These are phyloP conservation scores for Apogon talboti DNA, from an alignment of 2,797 vertebrate species.

Conservation along the genomic window DNA sequence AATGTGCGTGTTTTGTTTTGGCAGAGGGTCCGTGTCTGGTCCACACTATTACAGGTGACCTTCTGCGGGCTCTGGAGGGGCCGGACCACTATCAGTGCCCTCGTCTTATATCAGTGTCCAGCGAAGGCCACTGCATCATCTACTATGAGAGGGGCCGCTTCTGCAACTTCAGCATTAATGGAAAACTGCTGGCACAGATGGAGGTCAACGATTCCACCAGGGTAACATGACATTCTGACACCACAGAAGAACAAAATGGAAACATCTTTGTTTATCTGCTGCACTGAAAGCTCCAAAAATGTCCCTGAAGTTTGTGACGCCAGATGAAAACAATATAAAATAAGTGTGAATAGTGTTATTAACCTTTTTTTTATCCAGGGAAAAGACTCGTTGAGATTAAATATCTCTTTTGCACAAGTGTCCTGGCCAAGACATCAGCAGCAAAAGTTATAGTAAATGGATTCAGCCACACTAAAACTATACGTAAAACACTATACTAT, in stretches of 20 bases:
- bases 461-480: too few relatives aligned
- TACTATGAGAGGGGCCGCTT: conserved; percentile 96
- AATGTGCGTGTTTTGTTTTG: conserved; percentile 22
- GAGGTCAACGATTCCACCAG: conserved; percentile 95
- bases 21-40: conserved; percentile 97
- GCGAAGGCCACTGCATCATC: conserved; percentile 97
- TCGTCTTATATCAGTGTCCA: conserved; percentile 94
- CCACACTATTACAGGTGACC: conserved; percentile 98
- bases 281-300: conserved; percentile 1
- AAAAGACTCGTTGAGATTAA: too few relatives aligned
- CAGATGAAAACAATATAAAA: neutral
- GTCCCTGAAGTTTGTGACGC: neutral
- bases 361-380: too few relatives aligned
- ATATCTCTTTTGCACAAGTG: too few relatives aligned
- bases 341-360: too few relatives aligned
- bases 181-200: conserved; percentile 97
- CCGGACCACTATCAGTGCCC: conserved; percentile 91
- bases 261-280: conserved; percentile 7
- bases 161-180: conserved; percentile 99
- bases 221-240: conserved; percentile 76
- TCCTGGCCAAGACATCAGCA: too few relatives aligned
- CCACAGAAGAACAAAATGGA: neutral
- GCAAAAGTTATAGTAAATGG: too few relatives aligned
- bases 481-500: too few relatives aligned
- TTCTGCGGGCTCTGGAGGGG: conserved; percentile 94